Evolutionary conservation across 2,888 invertebrate genomes (phyloP).

Genomic region (Uloborus plumipes): DNA sequence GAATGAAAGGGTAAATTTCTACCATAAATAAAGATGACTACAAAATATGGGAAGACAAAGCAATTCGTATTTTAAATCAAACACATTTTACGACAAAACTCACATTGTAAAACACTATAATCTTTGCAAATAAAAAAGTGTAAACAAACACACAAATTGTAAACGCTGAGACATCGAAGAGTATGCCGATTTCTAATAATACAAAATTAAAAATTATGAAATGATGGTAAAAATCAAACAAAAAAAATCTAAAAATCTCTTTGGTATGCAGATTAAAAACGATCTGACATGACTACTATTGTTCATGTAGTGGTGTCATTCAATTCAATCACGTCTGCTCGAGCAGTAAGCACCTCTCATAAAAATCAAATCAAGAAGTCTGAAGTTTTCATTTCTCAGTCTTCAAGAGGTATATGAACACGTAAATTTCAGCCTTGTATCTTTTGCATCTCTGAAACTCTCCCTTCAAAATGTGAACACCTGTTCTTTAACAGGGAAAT

Average conservation of each 20-base stretch:
- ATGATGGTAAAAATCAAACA: slow-evolving; percentile 56
- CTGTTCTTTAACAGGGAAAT: too few species aligned
- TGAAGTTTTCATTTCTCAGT: too few species aligned
- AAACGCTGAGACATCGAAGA: background rate
- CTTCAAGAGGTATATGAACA: too few species aligned
- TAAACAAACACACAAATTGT: too few species aligned
- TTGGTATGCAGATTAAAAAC: slow-evolving; percentile 53
- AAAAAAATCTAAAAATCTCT: slow-evolving; percentile 59
- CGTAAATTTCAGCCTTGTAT: too few species aligned
- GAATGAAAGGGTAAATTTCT: slow-evolving; percentile 45
- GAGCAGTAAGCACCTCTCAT: too few species aligned
- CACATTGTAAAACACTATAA: slow-evolving; percentile 30
- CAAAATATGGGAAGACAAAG: slow-evolving; percentile 47
- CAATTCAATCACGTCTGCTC: too few species aligned
- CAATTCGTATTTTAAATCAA: slow-evolving; percentile 50
- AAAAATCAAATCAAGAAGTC: too few species aligned
- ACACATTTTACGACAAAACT: slow-evolving; percentile 29
- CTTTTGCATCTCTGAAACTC: too few species aligned
- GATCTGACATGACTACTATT: slow-evolving; percentile 1
- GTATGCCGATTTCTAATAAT: slow-evolving; percentile 32
- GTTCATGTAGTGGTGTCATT: too few species aligned
- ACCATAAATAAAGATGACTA: slow-evolving; percentile 61
- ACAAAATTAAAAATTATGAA: slow-evolving; percentile 58
- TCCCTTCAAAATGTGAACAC: too few species aligned
- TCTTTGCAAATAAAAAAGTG: slow-evolving; percentile 11